Evolutionary conservation across 2,888 invertebrate genomes (phyloP).

Genomic region (Drosophila dives): DNA sequence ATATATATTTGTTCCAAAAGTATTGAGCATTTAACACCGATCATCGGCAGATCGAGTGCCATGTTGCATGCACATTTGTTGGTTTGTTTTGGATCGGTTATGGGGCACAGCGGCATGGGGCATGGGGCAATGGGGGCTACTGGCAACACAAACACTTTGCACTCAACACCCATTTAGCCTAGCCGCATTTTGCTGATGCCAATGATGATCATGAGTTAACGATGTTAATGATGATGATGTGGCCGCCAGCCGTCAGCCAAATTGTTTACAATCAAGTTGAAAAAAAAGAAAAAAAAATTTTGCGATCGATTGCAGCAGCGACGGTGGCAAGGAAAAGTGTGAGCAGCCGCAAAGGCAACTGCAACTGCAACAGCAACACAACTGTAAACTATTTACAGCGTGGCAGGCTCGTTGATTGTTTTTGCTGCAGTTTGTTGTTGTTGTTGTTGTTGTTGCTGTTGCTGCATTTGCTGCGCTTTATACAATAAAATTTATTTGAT

Average conservation of each 20-base stretch:
- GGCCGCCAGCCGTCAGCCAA: slow-evolving; percentile 73
- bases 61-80: slow-evolving; percentile 41
- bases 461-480: slow-evolving; percentile 65
- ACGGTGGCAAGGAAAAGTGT: slow-evolving; percentile 61
- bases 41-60: slow-evolving; percentile 50
- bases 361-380: slow-evolving; percentile 35
- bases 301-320: slow-evolving; percentile 75
- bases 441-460: slow-evolving; percentile 2
- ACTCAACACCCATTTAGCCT: slow-evolving; percentile 80
- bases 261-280: slow-evolving; percentile 74
- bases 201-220: slow-evolving; percentile 44
- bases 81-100: slow-evolving; percentile 7
- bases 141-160: slow-evolving; percentile 73
- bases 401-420: slow-evolving; percentile 72
- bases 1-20: slow-evolving; percentile 51
- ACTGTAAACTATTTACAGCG: slow-evolving; percentile 78
- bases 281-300: slow-evolving; percentile 44
- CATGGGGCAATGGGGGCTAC: slow-evolving; percentile 5
- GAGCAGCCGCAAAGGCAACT: slow-evolving; percentile 61
- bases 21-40: slow-evolving; percentile 75
- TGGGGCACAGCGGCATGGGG: slow-evolving; percentile 1
- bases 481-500: slow-evolving; percentile 79
- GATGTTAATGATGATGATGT: slow-evolving; percentile 56
- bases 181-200: slow-evolving; percentile 36
- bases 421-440: slow-evolving; percentile 53